Percentiles rank a stretch among this genome's conserved stretches.
Conservation (phyloP, 2,113 vertebrate species). For the Hippocampus mohnikei region DNA sequence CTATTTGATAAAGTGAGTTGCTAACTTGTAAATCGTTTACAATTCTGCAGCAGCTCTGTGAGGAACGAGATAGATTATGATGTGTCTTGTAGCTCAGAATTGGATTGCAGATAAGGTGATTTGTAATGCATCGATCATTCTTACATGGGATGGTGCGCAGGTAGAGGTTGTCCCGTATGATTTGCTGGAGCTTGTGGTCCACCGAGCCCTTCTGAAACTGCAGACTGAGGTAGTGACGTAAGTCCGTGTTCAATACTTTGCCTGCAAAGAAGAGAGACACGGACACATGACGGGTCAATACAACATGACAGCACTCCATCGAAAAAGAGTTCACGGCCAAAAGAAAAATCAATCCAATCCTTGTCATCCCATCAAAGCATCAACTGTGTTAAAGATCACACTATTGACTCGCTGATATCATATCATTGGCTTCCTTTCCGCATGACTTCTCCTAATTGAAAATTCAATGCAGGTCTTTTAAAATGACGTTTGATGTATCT, state of each 20-base stretch:
- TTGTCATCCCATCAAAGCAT: constrained; percentile 7
- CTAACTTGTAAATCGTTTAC: no score
- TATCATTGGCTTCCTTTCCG: not conserved
- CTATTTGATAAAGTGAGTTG: no score
- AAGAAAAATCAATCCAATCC: constrained; percentile 28
- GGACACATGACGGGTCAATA: constrained; percentile 36
- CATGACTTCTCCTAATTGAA: not conserved
- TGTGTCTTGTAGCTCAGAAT: not conserved
- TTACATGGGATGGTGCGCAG: constrained; percentile 97
- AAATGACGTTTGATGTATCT: not conserved
- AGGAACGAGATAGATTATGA: no score
- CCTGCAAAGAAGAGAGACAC: constrained; percentile 67
- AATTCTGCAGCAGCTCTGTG: no score
- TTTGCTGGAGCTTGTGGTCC: constrained; percentile 97
- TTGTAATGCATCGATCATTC: constrained; percentile 45
- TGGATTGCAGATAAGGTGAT: not conserved
- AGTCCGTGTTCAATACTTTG: constrained; percentile 97
- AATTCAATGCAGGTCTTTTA: not conserved
- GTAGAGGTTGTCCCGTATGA: constrained; percentile 98
- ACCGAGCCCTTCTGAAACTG: constrained; percentile 97
- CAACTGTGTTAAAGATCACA: not conserved
- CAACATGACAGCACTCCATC: constrained; percentile 7
- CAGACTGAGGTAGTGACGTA: constrained; percentile 95
- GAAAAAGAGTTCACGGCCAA: constrained; percentile 3
- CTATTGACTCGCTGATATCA: not conserved